Conservation (phyloP, 2,113 vertebrate genomes). For the Xyrauchen texanus region DNA sequence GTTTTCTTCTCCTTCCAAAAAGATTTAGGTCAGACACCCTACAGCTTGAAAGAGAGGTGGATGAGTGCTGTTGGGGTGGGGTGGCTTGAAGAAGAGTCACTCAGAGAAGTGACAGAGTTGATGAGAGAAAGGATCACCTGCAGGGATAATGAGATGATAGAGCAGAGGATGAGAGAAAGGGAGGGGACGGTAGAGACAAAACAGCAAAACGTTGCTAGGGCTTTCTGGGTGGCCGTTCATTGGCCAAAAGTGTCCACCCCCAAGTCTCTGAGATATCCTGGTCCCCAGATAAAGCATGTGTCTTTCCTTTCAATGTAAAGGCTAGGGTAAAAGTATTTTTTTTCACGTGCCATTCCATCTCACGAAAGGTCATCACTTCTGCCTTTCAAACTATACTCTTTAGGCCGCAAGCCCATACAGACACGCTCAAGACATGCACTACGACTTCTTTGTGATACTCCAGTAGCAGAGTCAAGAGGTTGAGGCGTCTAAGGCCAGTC, state of each 20-base stretch:
- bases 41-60: slow-evolving; percentile 51
- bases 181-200: not conserved
- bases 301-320: too few species aligned
- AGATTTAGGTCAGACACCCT: slow-evolving; percentile 75
- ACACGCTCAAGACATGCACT: not conserved
- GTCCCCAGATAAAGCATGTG: too few species aligned
- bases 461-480: too few species aligned
- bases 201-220: not conserved
- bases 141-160: slow-evolving; percentile 52
- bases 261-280: too few species aligned
- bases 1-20: slow-evolving; percentile 50
- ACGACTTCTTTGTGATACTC: not conserved
- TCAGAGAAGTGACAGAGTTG: slow-evolving; percentile 36
- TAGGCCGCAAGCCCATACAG: not conserved
- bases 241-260: too few species aligned
- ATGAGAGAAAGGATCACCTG: slow-evolving; percentile 56
- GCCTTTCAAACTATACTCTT: not conserved
- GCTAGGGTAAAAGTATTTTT: too few species aligned
- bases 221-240: too few species aligned
- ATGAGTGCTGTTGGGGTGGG: slow-evolving; percentile 2
- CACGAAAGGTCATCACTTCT: too few species aligned
- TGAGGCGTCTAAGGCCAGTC: too few species aligned
- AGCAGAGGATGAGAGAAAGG: slow-evolving; percentile 15
- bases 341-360: too few species aligned
- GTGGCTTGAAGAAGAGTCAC: slow-evolving; percentile 15